Evolutionary conservation across 2,888 invertebrate species (phyloP).

Genomic region (Abrostola tripartita): DNA sequence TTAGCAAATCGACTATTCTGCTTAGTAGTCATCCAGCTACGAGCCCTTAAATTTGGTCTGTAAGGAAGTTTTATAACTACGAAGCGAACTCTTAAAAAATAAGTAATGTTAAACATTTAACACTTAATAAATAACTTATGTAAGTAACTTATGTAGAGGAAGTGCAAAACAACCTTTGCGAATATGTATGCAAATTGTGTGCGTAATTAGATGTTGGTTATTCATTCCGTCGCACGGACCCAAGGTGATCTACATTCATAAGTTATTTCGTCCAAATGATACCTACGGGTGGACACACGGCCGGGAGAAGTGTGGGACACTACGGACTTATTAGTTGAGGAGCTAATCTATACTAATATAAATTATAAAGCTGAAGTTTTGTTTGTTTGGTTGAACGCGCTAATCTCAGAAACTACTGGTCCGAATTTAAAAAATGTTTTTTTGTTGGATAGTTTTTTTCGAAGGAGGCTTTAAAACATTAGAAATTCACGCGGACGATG

Average conservation of each 20-base stretch:
- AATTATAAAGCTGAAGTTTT: no score
- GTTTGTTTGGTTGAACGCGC: no score
- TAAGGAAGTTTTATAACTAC: no score
- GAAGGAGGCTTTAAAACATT: not conserved
- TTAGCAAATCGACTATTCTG: no score
- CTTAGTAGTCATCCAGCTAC: no score
- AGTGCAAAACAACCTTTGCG: slow-evolving; percentile 48
- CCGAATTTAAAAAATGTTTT: no score
- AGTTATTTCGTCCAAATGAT: slow-evolving; percentile 74
- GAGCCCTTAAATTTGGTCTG: no score
- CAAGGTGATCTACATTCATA: slow-evolving; percentile 85
- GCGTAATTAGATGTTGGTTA: slow-evolving; percentile 49
- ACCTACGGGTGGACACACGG: slow-evolving; percentile 59
- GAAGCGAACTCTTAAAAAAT: no score
- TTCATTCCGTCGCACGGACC: slow-evolving; percentile 40
- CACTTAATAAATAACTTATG: not conserved
- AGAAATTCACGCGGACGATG: no score
- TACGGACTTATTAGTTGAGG: not conserved
- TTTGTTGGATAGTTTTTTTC: not conserved
- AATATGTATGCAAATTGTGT: slow-evolving; percentile 46
- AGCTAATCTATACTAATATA: no score
- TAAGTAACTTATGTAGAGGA: slow-evolving; percentile 46
- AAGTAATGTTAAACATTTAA: no score
- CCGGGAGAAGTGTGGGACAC: slow-evolving; percentile 25
- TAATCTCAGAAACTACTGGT: no score